Base-by-base conservation (phyloP, 2,113 vertebrate species). In the Butorides virescens region DNA sequence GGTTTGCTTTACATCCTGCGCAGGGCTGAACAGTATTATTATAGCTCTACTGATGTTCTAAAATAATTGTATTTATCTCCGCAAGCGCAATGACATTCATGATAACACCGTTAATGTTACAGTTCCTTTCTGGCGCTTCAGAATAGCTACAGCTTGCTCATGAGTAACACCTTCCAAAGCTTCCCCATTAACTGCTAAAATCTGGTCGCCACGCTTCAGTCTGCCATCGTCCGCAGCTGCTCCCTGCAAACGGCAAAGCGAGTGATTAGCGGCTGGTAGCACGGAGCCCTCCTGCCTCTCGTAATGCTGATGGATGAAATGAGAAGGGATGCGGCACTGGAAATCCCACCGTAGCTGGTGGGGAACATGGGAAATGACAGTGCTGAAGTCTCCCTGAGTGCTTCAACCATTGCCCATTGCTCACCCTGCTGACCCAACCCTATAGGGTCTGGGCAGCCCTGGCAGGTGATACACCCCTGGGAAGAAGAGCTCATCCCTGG, bases 171-270 rank as follows among this genome's bases (percentile, higher is more conserved):
- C 99, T 86, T 99, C 99, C 95, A 99, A 97, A 59, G 98, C 98
- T 88, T 99, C 98, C 22, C 99, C 98, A 22, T 99, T 99, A 74
- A 99, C 99, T 0, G 99, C 97, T 93, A 99, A 90, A 77, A 99
- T 98, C 97, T 99, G 99, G 76, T 99, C 99, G 0, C 99, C 99
- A 2, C 99, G 98, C 77, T 99, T 99, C 97, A 99, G 96, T 75
- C 97, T 97, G 16, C 99, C 98, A 0, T 99, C 99, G 15, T 98
- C 98, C 4, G 99, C 99, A 22, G 99, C 99, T 20, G 99, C 99
- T 44, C 99, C 99, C 99, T 99, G 96, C 68, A 66, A 94, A 97
- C 2, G 62, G 94, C 75, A 97, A 87, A 85, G 59, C 0, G 2
- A 2, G 4, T 20, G 10, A 2, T 96, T n/a, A 95, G 92, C 0